Conservation (phyloP, 2,113 vertebrate genomes). For the Oryzias celebensis region DNA sequence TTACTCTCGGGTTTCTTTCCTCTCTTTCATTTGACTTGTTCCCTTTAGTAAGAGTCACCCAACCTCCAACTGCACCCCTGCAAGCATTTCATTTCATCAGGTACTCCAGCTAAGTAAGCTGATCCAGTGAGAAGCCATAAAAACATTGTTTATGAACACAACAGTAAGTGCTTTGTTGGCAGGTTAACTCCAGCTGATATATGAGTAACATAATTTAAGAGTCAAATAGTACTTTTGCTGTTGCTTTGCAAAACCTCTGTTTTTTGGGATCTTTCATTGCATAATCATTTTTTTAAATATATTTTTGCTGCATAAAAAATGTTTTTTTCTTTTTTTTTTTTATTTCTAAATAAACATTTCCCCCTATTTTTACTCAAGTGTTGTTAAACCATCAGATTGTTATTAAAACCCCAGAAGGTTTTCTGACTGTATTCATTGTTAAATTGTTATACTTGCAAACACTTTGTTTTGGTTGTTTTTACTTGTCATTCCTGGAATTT, state of each 20-base stretch:
- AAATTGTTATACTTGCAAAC: too few species aligned
- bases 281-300: too few species aligned
- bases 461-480: too few species aligned
- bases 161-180: conserved; percentile 75
- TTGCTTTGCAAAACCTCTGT: conserved; percentile 2
- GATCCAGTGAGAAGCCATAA: conserved; percentile 66
- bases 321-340: too few species aligned
- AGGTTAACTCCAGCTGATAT: conserved; percentile 62
- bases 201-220: conserved; percentile 41
- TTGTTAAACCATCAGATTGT: too few species aligned
- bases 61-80: conserved; percentile 13
- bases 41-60: neutral
- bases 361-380: too few species aligned
- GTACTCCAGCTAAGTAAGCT: conserved; percentile 55
- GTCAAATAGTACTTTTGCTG: conserved; percentile 21
- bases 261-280: too few species aligned
- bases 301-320: too few species aligned
- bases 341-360: too few species aligned
- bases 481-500: too few species aligned
- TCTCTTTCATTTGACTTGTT: conserved; percentile 6
- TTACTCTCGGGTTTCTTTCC: neutral
- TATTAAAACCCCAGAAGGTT: too few species aligned
- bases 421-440: too few species aligned
- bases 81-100: conserved; percentile 52
- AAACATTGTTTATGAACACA: conserved; percentile 69